Evolutionary conservation across 2,113 vertebrate species (phyloP).

Genomic region (Plestiodon gilberti): DNA sequence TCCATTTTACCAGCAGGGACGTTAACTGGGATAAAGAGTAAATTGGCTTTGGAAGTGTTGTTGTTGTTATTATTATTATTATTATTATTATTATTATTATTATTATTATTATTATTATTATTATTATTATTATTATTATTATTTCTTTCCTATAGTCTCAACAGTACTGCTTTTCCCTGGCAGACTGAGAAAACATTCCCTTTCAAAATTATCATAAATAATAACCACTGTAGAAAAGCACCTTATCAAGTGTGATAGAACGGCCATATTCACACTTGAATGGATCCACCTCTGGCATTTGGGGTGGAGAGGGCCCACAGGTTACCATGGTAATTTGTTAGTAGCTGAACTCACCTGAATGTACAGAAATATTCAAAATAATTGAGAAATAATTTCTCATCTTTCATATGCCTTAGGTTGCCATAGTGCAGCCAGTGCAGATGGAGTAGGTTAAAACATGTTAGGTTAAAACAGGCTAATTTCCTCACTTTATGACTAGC

Average conservation of each 20-base stretch:
- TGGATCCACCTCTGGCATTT: background rate
- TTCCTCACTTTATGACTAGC: background rate
- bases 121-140: too few species aligned
- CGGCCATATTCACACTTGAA: background rate
- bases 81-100: too few species aligned
- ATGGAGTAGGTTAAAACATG: background rate
- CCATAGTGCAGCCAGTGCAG: background rate
- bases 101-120: too few species aligned
- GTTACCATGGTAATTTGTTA: background rate
- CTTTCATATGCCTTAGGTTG: background rate
- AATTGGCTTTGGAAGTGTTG: background rate
- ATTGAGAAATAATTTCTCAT: background rate
- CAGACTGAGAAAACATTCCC: background rate
- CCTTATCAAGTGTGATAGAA: background rate
- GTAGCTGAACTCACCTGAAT: background rate
- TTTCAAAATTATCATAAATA: background rate
- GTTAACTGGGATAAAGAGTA: background rate
- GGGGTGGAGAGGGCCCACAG: too few species aligned
- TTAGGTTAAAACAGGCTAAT: constrained; percentile 10
- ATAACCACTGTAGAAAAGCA: background rate
- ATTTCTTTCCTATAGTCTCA: background rate
- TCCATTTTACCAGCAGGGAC: background rate
- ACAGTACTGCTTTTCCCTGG: background rate
- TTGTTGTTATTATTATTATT: too few species aligned
- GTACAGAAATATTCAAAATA: background rate